Conservation (phyloP, 1,140 invertebrate species). For the Drosophila sturtevanti region DNA sequence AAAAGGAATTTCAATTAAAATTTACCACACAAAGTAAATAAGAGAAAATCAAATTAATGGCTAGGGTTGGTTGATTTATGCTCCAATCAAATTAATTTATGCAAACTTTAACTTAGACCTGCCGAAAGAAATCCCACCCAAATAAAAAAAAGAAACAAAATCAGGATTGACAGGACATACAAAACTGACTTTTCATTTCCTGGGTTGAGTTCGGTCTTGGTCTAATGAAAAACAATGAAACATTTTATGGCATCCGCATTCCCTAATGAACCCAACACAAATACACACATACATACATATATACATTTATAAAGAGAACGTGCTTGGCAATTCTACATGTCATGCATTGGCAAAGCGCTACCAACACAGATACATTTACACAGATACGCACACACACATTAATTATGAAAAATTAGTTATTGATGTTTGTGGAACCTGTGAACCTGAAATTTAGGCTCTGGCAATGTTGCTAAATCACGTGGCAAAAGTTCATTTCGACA, state of each 20-base stretch:
- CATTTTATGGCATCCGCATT: constrained; percentile 19
- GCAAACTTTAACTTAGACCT: constrained; percentile 37
- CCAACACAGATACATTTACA: neutral
- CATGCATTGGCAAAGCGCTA: neutral
- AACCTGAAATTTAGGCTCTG: constrained; percentile 18
- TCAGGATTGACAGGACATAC: constrained; percentile 27
- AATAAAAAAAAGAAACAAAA: constrained; percentile 18
- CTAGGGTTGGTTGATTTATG: neutral
- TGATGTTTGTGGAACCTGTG: constrained; percentile 49
- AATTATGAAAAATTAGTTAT: constrained; percentile 74
- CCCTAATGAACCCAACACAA: constrained; percentile 37
- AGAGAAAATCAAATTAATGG: constrained; percentile 60
- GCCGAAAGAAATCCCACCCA: constrained; percentile 16
- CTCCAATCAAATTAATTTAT: constrained; percentile 4
- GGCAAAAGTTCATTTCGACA: constrained; percentile 69
- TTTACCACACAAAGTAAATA: constrained; percentile 48
- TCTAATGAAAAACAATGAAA: constrained; percentile 51
- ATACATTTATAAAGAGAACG: constrained; percentile 7
- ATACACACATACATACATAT: neutral
- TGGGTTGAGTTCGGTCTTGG: neutral
- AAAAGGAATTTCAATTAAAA: constrained; percentile 65
- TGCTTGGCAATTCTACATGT: constrained; percentile 6
- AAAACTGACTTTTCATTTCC: constrained; percentile 23
- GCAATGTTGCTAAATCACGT: constrained; percentile 55
- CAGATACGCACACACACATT: constrained; percentile 27